Percentiles rank a stretch among this genome's conserved stretches.
These are phyloP conservation scores for Eulacestoma nigropectus DNA, from an alignment of 2,113 vertebrate genomes.

Conservation along the genomic window DNA sequence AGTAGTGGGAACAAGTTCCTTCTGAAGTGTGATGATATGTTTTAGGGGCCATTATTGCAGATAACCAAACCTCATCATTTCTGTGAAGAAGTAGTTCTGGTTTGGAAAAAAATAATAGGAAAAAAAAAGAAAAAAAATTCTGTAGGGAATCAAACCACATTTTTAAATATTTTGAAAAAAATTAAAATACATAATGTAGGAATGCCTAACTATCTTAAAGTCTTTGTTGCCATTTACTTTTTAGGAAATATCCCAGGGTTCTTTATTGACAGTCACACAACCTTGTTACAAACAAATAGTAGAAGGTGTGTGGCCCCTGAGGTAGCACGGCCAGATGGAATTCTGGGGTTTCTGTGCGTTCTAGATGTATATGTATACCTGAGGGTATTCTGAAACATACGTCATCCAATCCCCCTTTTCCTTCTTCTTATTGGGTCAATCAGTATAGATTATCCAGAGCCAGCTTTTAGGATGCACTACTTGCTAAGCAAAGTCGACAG, in stretches of 20 bases:
- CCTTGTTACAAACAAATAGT: neutral
- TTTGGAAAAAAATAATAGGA: neutral
- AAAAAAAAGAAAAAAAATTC: neutral
- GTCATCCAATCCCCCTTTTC: neutral
- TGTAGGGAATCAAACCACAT: neutral
- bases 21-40: neutral
- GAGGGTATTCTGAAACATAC: neutral
- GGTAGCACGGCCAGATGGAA: neutral
- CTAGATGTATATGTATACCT: neutral
- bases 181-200: neutral
- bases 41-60: neutral
- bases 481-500: neutral
- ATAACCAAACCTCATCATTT: neutral
- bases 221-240: neutral
- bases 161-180: neutral
- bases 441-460: neutral
- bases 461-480: neutral
- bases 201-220: neutral
- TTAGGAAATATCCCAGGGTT: neutral
- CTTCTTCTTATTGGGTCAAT: neutral
- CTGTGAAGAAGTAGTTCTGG: neutral
- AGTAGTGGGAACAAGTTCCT: neutral
- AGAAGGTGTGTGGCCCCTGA: neutral
- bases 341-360: neutral
- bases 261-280: neutral